Percentiles rank a stretch among this genome's conserved stretches.
These are phyloP conservation scores for Danaus melanippus DNA, from an alignment of 1,140 invertebrate species.

Conservation along the genomic window DNA sequence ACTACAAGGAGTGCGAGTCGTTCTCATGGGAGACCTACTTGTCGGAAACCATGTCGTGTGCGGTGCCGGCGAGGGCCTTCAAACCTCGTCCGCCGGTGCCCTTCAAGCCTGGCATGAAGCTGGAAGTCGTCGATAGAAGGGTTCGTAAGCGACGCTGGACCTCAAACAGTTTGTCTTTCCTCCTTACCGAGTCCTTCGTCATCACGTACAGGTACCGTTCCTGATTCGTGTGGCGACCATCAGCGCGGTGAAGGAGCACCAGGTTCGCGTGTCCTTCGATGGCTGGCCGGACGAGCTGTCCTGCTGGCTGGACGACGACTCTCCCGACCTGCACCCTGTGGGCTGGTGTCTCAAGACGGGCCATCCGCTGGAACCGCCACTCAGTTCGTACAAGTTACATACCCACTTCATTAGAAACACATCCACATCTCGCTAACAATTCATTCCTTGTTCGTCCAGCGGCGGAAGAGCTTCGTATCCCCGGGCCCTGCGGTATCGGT, in stretches of 20 bases:
- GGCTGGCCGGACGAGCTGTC: slow-evolving; percentile 91
- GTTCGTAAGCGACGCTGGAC: slow-evolving; percentile 69
- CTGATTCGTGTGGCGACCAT: slow-evolving; percentile 91
- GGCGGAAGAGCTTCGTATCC: slow-evolving; percentile 73
- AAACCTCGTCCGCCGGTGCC: slow-evolving; percentile 82
- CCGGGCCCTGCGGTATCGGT: slow-evolving; percentile 79
- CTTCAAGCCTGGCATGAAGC: slow-evolving; percentile 90
- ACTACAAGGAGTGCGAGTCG: slow-evolving; percentile 78
- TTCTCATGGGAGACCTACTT: slow-evolving; percentile 93
- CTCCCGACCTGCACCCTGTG: slow-evolving; percentile 90
- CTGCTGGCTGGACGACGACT: slow-evolving; percentile 93
- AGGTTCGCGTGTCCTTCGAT: slow-evolving; percentile 90
- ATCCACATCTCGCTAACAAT: no score
- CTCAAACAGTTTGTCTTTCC: background rate
- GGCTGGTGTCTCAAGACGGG: slow-evolving; percentile 92
- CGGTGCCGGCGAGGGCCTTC: slow-evolving; percentile 89
- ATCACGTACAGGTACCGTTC: slow-evolving; percentile 60
- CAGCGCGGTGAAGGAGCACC: slow-evolving; percentile 81
- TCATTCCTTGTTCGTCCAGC: slow-evolving; percentile 23
- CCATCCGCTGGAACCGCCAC: slow-evolving; percentile 87
- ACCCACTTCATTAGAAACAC: background rate
- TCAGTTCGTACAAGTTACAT: slow-evolving; percentile 72
- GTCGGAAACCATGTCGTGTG: slow-evolving; percentile 79
- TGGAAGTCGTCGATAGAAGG: slow-evolving; percentile 92
- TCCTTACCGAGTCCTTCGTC: background rate